Evolutionary conservation across 2,888 invertebrate species (phyloP).

Genomic region (Stenoptilia bipunctidactyla): DNA sequence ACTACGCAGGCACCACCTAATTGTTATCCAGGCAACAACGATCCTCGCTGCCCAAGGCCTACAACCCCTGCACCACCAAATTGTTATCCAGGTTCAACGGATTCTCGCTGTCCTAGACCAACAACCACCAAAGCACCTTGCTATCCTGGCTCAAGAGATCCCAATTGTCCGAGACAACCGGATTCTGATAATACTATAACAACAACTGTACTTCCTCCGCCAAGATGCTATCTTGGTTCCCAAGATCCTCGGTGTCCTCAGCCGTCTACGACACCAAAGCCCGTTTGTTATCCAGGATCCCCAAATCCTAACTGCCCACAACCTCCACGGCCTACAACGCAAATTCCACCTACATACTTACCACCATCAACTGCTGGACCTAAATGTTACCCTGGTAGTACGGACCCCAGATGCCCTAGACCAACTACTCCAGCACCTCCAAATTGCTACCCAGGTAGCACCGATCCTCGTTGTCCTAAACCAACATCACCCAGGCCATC

Average conservation of each 20-base stretch:
- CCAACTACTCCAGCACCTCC: constrained; percentile 17
- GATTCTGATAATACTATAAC: constrained; percentile 17
- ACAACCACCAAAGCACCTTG: constrained; percentile 25
- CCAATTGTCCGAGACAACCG: constrained; percentile 24
- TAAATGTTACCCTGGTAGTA: constrained; percentile 29
- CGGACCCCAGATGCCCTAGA: constrained; percentile 17
- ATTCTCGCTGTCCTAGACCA: constrained; percentile 25
- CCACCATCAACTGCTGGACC: constrained; percentile 21
- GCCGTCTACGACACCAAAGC: constrained; percentile 21
- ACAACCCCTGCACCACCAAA: constrained; percentile 17
- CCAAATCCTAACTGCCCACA: constrained; percentile 37
- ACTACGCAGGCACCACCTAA: constrained; percentile 13
- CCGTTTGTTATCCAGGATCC: constrained; percentile 28
- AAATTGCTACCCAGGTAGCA: constrained; percentile 23
- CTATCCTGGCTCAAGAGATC: constrained; percentile 23
- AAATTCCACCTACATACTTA: constrained; percentile 24
- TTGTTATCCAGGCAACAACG: constrained; percentile 18
- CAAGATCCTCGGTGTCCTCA: constrained; percentile 23
- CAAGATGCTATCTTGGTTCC: constrained; percentile 23
- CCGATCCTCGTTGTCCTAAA: constrained; percentile 22
- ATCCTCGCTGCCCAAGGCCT: constrained; percentile 21
- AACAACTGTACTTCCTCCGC: constrained; percentile 13
- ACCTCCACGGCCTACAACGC: constrained; percentile 25
- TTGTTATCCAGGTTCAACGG: constrained; percentile 30
- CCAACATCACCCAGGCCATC: constrained; percentile 18